A percentile compares a stretch with the other conserved stretches of the same genome.
phyloP scores from a whole-genome alignment of 2,113 vertebrate genomes.

The Callipepla squamata region DNA sequence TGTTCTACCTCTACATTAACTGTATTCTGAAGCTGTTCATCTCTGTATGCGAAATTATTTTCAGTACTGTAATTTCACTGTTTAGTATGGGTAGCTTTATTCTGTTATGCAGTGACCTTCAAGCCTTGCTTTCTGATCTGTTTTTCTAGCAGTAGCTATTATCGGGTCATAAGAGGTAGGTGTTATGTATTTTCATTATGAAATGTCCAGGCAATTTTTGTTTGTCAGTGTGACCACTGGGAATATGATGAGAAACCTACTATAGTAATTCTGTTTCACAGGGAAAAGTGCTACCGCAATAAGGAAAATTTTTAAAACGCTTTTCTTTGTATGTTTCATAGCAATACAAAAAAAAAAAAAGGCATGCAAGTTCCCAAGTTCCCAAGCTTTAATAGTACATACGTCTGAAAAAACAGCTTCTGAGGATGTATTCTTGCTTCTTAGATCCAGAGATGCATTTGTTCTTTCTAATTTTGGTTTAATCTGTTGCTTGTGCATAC shows the following conservation, averaged over 20 bases:
- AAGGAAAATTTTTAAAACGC: background rate
- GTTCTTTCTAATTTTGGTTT: slow-evolving; percentile 1
- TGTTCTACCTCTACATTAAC: background rate
- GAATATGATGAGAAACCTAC: background rate
- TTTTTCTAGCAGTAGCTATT: background rate
- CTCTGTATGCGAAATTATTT: background rate
- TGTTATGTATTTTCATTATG: background rate
- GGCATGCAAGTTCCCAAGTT: background rate
- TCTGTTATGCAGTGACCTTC: background rate
- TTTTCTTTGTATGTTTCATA: background rate
- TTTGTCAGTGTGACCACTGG: background rate
- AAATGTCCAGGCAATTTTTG: background rate
- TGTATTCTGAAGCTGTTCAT: background rate
- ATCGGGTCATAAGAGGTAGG: fast-evolving
- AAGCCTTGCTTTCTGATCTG: background rate
- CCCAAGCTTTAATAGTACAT: background rate
- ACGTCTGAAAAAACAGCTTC: background rate
- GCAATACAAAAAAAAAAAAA: background rate
- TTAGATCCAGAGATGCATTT: background rate
- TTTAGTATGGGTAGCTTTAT: background rate
- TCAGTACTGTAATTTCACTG: background rate
- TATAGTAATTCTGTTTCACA: background rate
- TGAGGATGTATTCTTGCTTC: background rate
- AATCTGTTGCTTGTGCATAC: background rate
- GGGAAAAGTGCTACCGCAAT: background rate